Evolutionary conservation across 2,113 vertebrate species (phyloP).

Genomic region (Rhinopomastus cyanomelas): DNA sequence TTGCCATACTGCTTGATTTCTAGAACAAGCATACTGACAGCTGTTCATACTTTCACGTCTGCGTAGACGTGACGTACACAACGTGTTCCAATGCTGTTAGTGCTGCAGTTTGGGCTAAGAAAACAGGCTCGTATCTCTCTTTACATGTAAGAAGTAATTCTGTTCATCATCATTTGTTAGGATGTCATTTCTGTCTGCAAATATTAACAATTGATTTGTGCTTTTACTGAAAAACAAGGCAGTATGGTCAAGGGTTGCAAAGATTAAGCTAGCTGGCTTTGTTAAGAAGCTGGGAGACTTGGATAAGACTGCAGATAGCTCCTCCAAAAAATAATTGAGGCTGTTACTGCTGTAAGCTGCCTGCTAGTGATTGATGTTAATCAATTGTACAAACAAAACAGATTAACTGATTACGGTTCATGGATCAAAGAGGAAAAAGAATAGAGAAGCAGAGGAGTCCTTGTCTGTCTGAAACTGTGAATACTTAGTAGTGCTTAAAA

Average conservation of each 20-base stretch:
- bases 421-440: not conserved
- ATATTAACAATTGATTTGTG: not conserved
- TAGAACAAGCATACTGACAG: not conserved
- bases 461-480: not conserved
- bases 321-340: not conserved
- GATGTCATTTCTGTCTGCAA: not conserved
- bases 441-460: not conserved
- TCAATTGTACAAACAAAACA: not conserved
- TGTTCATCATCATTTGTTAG: not conserved
- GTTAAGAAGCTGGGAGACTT: not conserved
- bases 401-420: not conserved
- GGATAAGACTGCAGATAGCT: not conserved
- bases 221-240: not conserved
- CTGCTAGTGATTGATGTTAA: not conserved
- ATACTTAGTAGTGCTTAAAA: not conserved
- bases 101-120: not conserved
- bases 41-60: not conserved
- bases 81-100: not conserved
- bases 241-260: not conserved
- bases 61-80: not conserved
- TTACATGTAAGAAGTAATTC: not conserved
- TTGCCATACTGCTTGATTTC: not conserved
- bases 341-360: not conserved
- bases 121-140: not conserved
- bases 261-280: constrained; percentile 1